Evolutionary conservation across 2,113 vertebrate genomes (phyloP), one percentile per base, ranked within the genome.

Genomic region (Nothobranchius furzeri): DNA sequence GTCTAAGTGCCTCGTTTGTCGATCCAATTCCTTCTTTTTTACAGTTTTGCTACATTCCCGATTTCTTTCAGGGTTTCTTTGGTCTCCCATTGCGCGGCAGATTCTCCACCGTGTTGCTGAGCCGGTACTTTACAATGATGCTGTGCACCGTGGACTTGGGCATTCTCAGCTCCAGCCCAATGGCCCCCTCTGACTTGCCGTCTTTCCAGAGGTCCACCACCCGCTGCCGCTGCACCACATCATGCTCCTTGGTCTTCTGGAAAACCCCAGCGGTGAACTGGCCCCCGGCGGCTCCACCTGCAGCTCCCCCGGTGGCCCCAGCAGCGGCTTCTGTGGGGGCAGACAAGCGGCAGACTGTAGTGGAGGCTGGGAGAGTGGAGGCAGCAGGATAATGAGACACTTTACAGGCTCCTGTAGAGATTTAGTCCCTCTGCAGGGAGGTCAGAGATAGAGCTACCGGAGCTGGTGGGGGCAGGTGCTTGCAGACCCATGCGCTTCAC

Each of bases 201-300:
- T 93, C 93, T 83, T 94, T 94, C 93, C 93, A 93, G 55, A 94
- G 93, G 88, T 94, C 93, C 88, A 94, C 92, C 88, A 94, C 93
- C 10, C 92, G 89, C 88, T 94, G 93, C 79, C 92, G 91, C 89
- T 94, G 93, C 77, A 86, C 88, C 85, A 94, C 87, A 61, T 93
- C 91, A 9, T 94, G 92, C 83, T 94, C 93, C 91, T 94, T 94
- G 88, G 92, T 94, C 92, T 94, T 94, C 91, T 92, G 90, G 90
- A 91, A 93, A 73, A 86, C 72, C 61, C 73, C 61, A 54, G 81
- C 79, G 10, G 78, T 75, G 35, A 66, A 43, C 43, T 86, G 67
- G 76, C 81, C 85, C 75, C 86, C 82, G 8, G 53, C 60, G 54
- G 76, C 74, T 70, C 86, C 89, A 64, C 89, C 85, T 3, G 54